A percentile compares a stretch with the other conserved stretches of the same genome.
Evolutionary conservation across 2,888 invertebrate species (phyloP).

Genomic region (Dryobotodes eremita): DNA sequence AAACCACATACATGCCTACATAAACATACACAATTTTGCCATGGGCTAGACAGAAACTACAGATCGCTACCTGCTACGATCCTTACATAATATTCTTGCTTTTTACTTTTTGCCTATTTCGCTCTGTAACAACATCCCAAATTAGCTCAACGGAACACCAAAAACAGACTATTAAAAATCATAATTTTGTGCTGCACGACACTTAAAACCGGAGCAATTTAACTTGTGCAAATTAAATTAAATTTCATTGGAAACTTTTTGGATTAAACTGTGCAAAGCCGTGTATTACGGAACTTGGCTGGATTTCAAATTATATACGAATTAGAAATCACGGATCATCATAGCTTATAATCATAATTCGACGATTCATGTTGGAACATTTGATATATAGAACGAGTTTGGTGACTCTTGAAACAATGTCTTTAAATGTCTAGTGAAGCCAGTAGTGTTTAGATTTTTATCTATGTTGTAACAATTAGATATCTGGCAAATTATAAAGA

Average conservation of each 20-base stretch:
- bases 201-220: slow-evolving; percentile 31
- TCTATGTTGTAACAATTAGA: not conserved
- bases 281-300: slow-evolving; percentile 43
- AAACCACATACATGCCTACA: not conserved
- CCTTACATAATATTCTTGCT: not conserved
- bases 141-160: slow-evolving; percentile 16
- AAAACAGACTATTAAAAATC: slow-evolving; percentile 28
- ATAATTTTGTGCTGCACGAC: slow-evolving; percentile 51
- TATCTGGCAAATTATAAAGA: not conserved
- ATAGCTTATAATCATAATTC: slow-evolving; percentile 47
- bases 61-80: not conserved
- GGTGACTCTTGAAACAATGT: not conserved
- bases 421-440: not conserved
- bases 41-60: not conserved
- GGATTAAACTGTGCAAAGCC: slow-evolving; percentile 35
- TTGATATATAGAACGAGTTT: not conserved
- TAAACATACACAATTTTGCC: not conserved
- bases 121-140: not conserved
- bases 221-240: slow-evolving; percentile 51
- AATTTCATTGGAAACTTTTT: slow-evolving; percentile 49
- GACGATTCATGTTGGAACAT: slow-evolving; percentile 10
- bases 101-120: not conserved
- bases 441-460: not conserved
- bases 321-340: slow-evolving; percentile 42
- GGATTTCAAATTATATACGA: slow-evolving; percentile 55